A percentile compares a stretch with the other conserved stretches of the same genome.
Evolutionary conservation across 2,797 vertebrate genomes (phyloP).

Genomic region (Hybognathus amarus): DNA sequence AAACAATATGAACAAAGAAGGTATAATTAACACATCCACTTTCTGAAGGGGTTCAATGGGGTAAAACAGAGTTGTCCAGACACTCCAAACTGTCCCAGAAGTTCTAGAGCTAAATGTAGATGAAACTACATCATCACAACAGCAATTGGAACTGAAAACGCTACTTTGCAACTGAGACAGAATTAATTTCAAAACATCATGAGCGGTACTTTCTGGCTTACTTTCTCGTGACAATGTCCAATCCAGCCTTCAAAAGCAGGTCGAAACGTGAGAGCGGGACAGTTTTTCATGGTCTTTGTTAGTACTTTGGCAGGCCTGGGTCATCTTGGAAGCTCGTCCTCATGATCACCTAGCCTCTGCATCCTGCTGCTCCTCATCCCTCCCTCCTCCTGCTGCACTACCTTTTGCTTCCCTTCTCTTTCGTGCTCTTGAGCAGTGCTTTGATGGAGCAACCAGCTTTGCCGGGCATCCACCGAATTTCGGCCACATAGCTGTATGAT

Average conservation of each 20-base stretch:
- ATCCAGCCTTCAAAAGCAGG: constrained; percentile 86
- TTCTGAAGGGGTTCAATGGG: not conserved
- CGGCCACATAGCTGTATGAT: constrained; percentile 59
- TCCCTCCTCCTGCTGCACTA: constrained; percentile 76
- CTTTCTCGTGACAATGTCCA: constrained; percentile 90
- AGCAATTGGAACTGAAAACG: not conserved
- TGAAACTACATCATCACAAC: not conserved
- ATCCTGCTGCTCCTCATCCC: constrained; percentile 56
- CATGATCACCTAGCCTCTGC: constrained; percentile 76
- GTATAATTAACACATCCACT: not conserved
- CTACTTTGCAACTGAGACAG: not conserved
- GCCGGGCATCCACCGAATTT: constrained; percentile 58
- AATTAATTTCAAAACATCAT: not conserved
- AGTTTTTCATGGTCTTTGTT: constrained; percentile 88
- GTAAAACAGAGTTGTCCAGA: not conserved
- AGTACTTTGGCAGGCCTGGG: constrained; percentile 79
- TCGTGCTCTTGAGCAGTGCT: constrained; percentile 86
- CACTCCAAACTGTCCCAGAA: not conserved
- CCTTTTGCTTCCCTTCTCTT: constrained; percentile 73
- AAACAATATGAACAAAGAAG: not conserved
- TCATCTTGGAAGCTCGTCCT: constrained; percentile 81
- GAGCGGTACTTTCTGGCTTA: constrained; percentile 75
- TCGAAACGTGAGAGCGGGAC: constrained; percentile 91
- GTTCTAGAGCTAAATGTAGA: not conserved
- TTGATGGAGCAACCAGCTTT: constrained; percentile 69